Conservation (phyloP, 2,797 vertebrate species). For the Pangasius macronema region DNA sequence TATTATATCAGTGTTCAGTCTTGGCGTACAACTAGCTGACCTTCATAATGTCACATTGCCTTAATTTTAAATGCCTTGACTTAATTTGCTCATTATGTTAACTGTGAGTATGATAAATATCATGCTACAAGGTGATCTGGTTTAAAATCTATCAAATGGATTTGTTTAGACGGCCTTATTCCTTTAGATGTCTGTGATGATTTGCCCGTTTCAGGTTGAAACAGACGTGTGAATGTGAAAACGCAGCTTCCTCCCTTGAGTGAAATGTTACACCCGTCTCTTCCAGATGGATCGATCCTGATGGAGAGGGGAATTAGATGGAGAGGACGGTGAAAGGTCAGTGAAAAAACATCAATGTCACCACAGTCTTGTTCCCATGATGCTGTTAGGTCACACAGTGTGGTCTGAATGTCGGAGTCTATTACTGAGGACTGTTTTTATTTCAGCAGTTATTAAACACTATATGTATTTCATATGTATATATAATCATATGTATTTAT, state of each 20-base stretch:
- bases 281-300: slow-evolving; percentile 50
- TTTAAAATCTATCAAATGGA: neutral
- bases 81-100: neutral
- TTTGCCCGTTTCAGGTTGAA: slow-evolving; percentile 27
- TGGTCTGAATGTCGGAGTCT: slow-evolving; percentile 10
- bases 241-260: slow-evolving; percentile 20
- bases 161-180: slow-evolving; percentile 9
- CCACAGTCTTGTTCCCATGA: slow-evolving; percentile 34
- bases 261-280: slow-evolving; percentile 52
- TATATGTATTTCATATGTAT: neutral
- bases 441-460: neutral
- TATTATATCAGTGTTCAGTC: neutral
- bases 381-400: slow-evolving; percentile 45
- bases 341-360: slow-evolving; percentile 33
- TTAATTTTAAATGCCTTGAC: neutral
- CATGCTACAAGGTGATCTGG: neutral
- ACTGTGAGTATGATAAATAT: slow-evolving; percentile 9
- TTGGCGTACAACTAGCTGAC: neutral
- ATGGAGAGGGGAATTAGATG: slow-evolving; percentile 32
- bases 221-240: slow-evolving; percentile 39
- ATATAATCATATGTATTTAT: neutral
- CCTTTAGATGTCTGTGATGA: slow-evolving; percentile 16
- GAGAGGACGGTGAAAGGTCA: slow-evolving; percentile 33
- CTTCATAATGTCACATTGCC: neutral
- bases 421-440: slow-evolving; percentile 9